A percentile compares a stretch with the other conserved stretches of the same genome.
Conservation (phyloP, 1,140 invertebrate species). For the Trypoxylus dichotomus region DNA sequence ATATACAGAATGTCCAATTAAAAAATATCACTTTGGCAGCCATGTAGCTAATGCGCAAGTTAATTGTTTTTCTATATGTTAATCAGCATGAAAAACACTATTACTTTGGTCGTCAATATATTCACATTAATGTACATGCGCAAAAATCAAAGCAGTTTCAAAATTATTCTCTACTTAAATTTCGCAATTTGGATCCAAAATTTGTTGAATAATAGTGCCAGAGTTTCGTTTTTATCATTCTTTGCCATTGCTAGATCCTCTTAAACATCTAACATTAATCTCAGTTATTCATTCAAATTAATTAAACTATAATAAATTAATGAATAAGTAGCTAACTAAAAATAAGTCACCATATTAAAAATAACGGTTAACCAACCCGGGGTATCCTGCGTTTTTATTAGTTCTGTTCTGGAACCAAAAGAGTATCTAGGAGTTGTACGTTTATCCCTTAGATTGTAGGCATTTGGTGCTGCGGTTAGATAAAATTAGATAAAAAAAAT, state of each 20-base stretch:
- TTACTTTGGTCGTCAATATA: too few relatives aligned
- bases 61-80: too few relatives aligned
- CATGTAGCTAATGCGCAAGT: too few relatives aligned
- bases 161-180: too few relatives aligned
- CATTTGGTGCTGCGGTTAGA: slow-evolving; percentile 20
- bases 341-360: not conserved
- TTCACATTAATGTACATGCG: too few relatives aligned
- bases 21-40: too few relatives aligned
- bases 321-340: slow-evolving; percentile 32
- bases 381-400: slow-evolving; percentile 50
- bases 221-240: too few relatives aligned
- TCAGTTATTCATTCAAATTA: not conserved
- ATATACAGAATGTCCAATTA: too few relatives aligned
- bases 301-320: not conserved
- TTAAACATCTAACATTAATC: not conserved
- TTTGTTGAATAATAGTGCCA: too few relatives aligned
- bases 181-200: too few relatives aligned
- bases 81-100: too few relatives aligned
- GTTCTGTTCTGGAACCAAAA: slow-evolving; percentile 51
- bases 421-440: slow-evolving; percentile 10
- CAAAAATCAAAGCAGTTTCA: too few relatives aligned
- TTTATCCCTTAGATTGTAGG: slow-evolving; percentile 32
- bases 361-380: slow-evolving; percentile 50
- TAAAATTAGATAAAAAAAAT: not conserved
- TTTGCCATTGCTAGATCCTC: not conserved